Evolutionary conservation across 2,113 vertebrate species (phyloP).

Genomic region (Bucco capensis): DNA sequence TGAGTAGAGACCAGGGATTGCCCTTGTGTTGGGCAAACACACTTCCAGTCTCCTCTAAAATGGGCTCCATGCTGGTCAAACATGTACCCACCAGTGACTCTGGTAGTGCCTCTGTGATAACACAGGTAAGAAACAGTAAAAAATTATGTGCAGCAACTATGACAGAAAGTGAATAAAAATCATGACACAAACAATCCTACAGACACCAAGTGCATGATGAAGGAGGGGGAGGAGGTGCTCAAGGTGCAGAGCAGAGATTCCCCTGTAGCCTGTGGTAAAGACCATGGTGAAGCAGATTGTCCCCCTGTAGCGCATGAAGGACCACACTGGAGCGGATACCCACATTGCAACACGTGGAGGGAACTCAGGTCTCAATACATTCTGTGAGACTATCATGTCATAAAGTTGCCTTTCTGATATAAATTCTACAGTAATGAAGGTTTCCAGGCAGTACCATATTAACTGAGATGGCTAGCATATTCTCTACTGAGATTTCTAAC

Average conservation of each 20-base stretch:
- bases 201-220: background rate
- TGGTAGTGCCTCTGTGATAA: background rate
- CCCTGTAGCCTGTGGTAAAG: too few relatives aligned
- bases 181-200: background rate
- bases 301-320: too few relatives aligned
- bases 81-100: fast-evolving
- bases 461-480: background rate
- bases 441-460: background rate
- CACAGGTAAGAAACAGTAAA: background rate
- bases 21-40: background rate
- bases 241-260: background rate
- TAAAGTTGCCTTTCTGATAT: background rate
- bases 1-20: background rate
- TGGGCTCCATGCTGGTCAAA: background rate
- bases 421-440: background rate
- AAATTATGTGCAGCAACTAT: background rate
- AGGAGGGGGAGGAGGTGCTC: fast-evolving
- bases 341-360: background rate
- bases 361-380: background rate
- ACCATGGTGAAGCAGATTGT: too few relatives aligned
- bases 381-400: background rate
- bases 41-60: background rate
- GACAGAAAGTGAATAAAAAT: background rate
- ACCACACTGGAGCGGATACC: background rate
- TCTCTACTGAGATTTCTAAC: background rate